phyloP scores from a whole-genome alignment of 1,140 invertebrate genomes.

The Brachionus manjavacas region DNA sequence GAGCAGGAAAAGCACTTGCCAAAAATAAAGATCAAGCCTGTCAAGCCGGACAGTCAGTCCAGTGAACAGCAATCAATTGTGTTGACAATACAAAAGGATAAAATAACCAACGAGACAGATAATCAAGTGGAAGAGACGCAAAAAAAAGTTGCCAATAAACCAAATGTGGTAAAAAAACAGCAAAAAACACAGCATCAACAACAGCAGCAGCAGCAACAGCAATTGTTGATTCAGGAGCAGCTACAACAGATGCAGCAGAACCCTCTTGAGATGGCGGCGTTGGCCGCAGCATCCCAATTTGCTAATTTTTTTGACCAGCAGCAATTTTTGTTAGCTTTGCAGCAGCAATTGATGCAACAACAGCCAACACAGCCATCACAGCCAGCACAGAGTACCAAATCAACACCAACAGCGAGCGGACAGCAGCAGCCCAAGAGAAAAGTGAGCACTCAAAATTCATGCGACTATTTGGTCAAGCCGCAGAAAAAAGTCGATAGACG shows the following conservation, averaged over 20 bases:
- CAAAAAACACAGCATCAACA: neutral
- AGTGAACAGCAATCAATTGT: neutral
- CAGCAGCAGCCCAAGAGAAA: neutral
- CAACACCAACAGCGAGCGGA: neutral
- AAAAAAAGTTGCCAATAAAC: conserved; percentile 48
- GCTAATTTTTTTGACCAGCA: conserved; percentile 31
- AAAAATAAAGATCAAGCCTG: neutral
- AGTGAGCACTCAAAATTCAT: conserved; percentile 58
- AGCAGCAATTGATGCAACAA: conserved; percentile 22
- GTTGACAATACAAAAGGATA: conserved; percentile 25
- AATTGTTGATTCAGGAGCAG: neutral
- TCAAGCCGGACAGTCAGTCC: neutral
- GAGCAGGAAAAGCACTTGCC: neutral
- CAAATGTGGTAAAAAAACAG: neutral
- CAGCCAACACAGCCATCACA: neutral
- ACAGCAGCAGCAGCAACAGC: conserved; percentile 5
- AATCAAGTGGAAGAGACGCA: neutral
- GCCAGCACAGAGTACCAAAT: neutral
- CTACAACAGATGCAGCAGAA: neutral
- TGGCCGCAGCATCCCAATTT: conserved; percentile 11
- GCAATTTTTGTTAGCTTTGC: conserved; percentile 21
- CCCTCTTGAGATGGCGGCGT: neutral
- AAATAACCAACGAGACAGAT: neutral
- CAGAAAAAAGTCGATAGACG: conserved; percentile 81
- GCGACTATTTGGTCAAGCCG: conserved; percentile 85